Conservation (phyloP, 1,140 invertebrate genomes). For the Drosophila rhopaloa region DNA sequence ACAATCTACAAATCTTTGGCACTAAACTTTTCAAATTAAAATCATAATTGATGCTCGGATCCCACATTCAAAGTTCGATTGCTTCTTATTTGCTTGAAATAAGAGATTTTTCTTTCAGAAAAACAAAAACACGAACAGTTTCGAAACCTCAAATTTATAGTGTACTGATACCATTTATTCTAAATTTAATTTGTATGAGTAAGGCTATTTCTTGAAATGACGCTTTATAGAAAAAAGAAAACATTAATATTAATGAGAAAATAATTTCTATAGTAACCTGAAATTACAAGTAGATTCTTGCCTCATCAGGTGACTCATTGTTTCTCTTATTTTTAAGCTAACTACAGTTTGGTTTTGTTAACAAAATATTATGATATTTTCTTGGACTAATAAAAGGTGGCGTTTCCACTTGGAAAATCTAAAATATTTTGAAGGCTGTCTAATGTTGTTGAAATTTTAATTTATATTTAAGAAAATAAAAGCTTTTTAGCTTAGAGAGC, state of each 20-base stretch:
- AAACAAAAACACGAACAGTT: not conserved
- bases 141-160: constrained; percentile 10
- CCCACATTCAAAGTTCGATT: too few relatives aligned
- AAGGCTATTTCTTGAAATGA: not conserved
- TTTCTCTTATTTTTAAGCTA: too few relatives aligned
- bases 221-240: not conserved
- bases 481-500: too few relatives aligned
- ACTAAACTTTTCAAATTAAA: not conserved
- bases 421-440: too few relatives aligned
- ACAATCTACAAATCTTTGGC: not conserved
- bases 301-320: not conserved
- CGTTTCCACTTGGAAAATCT: too few relatives aligned
- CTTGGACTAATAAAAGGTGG: too few relatives aligned
- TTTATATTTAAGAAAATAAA: too few relatives aligned
- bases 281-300: not conserved
- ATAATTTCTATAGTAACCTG: not conserved
- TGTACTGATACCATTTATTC: constrained; percentile 1
- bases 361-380: too few relatives aligned
- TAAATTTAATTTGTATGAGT: constrained; percentile 9
- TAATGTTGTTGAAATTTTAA: too few relatives aligned
- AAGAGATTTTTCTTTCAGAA: not conserved
- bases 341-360: too few relatives aligned
- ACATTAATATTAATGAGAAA: not conserved
- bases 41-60: too few relatives aligned
- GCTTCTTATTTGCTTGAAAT: too few relatives aligned